A percentile compares a stretch with the other conserved stretches of the same genome.
These are phyloP conservation scores for Poecile atricapillus DNA, from an alignment of 2,113 vertebrate species.

Conservation along the genomic window DNA sequence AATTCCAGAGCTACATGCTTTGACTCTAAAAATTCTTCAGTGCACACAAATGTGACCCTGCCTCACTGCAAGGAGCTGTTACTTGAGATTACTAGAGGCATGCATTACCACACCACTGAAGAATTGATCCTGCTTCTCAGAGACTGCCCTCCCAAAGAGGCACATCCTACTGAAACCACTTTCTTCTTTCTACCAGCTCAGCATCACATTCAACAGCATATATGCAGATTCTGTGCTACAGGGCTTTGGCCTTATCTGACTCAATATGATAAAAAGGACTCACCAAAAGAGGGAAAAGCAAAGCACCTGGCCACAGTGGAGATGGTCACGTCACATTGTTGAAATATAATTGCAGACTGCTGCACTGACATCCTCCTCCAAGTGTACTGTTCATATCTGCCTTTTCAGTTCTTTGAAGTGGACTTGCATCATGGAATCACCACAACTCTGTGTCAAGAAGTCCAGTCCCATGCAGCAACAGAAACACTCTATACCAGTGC, in stretches of 20 bases:
- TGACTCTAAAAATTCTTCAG: background rate
- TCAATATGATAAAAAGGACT: background rate
- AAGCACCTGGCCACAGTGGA: background rate
- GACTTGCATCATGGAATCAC: background rate
- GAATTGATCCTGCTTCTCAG: background rate
- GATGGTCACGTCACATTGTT: background rate
- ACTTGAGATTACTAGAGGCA: background rate
- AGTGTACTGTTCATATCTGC: background rate
- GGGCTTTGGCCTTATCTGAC: background rate
- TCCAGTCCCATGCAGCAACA: accelerated
- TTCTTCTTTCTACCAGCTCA: background rate
- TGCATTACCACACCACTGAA: background rate
- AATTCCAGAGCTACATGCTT: background rate
- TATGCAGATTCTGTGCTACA: background rate
- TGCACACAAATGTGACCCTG: background rate
- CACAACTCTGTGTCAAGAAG: background rate
- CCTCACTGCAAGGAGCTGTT: background rate
- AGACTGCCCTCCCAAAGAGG: background rate
- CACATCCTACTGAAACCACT: background rate
- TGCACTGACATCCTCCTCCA: background rate
- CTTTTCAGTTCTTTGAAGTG: background rate
- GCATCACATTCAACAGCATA: background rate
- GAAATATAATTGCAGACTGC: background rate
- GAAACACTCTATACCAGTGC: background rate
- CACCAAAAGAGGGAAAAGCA: background rate